phyloP scores from a whole-genome alignment of 2,888 invertebrate genomes.

The Thera britannica region DNA sequence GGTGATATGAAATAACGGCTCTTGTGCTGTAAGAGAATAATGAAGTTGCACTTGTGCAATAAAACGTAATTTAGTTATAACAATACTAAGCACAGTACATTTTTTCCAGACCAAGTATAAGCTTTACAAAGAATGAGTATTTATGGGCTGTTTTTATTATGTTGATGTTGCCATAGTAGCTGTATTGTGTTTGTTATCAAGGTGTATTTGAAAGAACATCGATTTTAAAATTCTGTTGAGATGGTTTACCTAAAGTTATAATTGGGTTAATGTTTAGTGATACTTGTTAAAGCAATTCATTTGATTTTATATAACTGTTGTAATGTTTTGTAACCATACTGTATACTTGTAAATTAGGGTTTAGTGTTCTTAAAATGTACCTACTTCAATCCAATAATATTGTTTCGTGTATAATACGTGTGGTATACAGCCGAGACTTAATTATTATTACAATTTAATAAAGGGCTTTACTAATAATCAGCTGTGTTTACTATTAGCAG shows the following conservation, averaged over 20 bases:
- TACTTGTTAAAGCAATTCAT: constrained; percentile 73
- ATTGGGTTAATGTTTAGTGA: constrained; percentile 72
- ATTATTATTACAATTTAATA: constrained; percentile 72
- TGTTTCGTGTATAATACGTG: constrained; percentile 67
- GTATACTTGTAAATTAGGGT: constrained; percentile 57
- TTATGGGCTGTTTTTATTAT: constrained; percentile 43
- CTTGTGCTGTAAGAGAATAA: constrained; percentile 13
- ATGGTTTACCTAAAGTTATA: constrained; percentile 65
- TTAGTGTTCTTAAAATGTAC: constrained; percentile 52
- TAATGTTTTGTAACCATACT: constrained; percentile 44
- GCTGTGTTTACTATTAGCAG: constrained; percentile 34
- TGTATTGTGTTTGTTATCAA: constrained; percentile 49
- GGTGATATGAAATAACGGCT: constrained; percentile 15
- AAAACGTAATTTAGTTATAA: constrained; percentile 6
- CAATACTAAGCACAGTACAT: constrained; percentile 26
- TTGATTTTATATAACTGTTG: constrained; percentile 64
- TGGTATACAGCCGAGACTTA: constrained; percentile 73
- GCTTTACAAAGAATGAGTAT: constrained; percentile 29
- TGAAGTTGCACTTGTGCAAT: constrained; percentile 17
- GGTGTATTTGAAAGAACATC: constrained; percentile 40
- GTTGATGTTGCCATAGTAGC: constrained; percentile 38
- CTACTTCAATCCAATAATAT: constrained; percentile 45
- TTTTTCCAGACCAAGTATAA: constrained; percentile 25
- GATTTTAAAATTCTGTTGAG: constrained; percentile 65
- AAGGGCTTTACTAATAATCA: constrained; percentile 71